These are phyloP conservation scores for Staurois parvus DNA, from an alignment of 2,797 vertebrate species.

Conservation along the genomic window DNA sequence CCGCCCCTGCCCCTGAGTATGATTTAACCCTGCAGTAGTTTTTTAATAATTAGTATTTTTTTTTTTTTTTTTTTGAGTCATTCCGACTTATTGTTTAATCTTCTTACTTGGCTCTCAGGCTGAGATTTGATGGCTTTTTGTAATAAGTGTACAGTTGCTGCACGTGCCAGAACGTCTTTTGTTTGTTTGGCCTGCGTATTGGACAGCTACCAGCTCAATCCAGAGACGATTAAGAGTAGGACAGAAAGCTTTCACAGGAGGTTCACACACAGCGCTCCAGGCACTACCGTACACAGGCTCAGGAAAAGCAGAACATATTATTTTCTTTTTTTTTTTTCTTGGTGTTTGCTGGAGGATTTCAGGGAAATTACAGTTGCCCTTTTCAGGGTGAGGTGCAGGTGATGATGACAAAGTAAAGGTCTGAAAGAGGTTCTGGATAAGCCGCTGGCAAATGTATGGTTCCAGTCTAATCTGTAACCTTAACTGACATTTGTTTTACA, in stretches of 20 bases:
- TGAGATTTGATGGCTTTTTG: constrained; percentile 19
- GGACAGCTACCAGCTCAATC: constrained; percentile 24
- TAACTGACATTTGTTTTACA: constrained; percentile 43
- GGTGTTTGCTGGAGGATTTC: constrained; percentile 35
- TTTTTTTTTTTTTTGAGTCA: no score
- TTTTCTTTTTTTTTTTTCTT: not conserved
- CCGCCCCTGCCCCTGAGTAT: no score
- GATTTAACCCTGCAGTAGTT: not conserved
- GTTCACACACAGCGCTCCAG: not conserved
- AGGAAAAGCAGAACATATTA: not conserved
- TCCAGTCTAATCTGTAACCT: constrained; percentile 3
- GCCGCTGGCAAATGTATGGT: constrained; percentile 9
- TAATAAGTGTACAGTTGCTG: not conserved
- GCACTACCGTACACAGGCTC: not conserved
- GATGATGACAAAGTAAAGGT: constrained; percentile 29
- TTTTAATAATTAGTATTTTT: not conserved
- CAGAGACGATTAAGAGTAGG: not conserved
- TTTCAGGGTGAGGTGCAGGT: constrained; percentile 31
- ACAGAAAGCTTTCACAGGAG: not conserved
- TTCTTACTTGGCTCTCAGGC: not conserved
- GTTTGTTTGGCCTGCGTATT: not conserved
- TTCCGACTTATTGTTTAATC: constrained; percentile 3
- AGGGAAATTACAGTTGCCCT: constrained; percentile 2
- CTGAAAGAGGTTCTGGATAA: not conserved
- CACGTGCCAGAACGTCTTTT: not conserved